Conservation (phyloP, 23 tunicate species). For the Phallusia fumigata region DNA sequence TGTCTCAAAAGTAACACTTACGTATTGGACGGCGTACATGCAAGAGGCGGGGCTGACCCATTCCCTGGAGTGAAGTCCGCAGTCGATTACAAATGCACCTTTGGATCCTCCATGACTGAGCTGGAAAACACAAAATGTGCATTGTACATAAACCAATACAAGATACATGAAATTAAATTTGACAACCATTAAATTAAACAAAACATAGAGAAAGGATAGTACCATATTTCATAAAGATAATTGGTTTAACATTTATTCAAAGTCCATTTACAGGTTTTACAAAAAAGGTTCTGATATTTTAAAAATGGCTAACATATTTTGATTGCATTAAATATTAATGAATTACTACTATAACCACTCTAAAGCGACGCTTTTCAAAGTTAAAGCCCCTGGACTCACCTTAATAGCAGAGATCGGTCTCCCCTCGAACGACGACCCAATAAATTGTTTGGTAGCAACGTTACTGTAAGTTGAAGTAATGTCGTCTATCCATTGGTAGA, state of each 20-base stretch:
- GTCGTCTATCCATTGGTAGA: slow-evolving; percentile 56
- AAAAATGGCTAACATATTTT: too few relatives aligned
- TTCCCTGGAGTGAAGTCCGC: slow-evolving; percentile 94
- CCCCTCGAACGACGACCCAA: slow-evolving; percentile 57
- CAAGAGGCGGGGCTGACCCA: slow-evolving; percentile 76
- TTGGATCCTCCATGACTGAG: not conserved
- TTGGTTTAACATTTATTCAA: too few relatives aligned
- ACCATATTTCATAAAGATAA: too few relatives aligned
- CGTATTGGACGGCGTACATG: slow-evolving; percentile 38
- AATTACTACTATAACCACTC: too few relatives aligned
- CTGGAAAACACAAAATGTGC: not conserved
- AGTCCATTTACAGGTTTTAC: too few relatives aligned
- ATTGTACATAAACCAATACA: too few relatives aligned
- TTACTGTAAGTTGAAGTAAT: slow-evolving; percentile 38
- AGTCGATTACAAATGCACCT: slow-evolving; percentile 70
- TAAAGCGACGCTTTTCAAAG: too few relatives aligned
- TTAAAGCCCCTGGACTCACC: slow-evolving; percentile 4
- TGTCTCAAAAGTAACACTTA: slow-evolving; percentile 5
- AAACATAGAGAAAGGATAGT: too few relatives aligned
- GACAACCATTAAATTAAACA: too few relatives aligned
- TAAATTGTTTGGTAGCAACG: slow-evolving; percentile 13
- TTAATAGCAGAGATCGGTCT: slow-evolving; percentile 45
- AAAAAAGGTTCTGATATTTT: too few relatives aligned
- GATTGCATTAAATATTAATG: too few relatives aligned
- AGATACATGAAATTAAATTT: too few relatives aligned